These are phyloP conservation scores for Drosophila kanapiae DNA, from an alignment of 1,140 invertebrate genomes.

Conservation along the genomic window DNA sequence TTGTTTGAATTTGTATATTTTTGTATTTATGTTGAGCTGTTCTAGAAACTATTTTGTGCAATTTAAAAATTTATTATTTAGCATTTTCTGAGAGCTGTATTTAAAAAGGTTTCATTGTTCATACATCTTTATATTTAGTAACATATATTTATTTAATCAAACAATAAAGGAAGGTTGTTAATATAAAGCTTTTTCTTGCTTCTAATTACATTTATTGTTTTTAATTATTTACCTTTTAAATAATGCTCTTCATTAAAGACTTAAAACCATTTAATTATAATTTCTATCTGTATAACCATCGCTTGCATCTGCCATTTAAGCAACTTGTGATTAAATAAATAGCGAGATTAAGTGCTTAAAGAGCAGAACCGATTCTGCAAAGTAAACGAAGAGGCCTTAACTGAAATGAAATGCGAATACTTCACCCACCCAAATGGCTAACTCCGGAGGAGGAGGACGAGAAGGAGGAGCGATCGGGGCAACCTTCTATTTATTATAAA, in stretches of 20 bases:
- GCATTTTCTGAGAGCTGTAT: no score
- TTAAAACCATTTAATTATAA: background rate
- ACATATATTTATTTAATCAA: background rate
- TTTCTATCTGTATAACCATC: background rate
- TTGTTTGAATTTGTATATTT: background rate
- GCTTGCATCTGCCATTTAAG: background rate
- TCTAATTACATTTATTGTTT: background rate
- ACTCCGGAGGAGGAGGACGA: conserved; percentile 38
- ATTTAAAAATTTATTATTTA: background rate
- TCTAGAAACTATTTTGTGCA: background rate
- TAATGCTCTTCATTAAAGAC: background rate
- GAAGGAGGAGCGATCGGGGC: conserved; percentile 5
- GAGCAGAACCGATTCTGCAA: conserved; percentile 18
- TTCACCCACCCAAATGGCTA: conserved; percentile 38
- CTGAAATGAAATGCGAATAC: conserved; percentile 54
- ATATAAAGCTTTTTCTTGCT: no score
- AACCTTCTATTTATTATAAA: conserved; percentile 72
- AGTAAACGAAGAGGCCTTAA: conserved; percentile 22
- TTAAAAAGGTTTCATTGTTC: no score
- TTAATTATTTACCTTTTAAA: background rate
- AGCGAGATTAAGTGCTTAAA: conserved; percentile 62
- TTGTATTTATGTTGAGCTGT: background rate
- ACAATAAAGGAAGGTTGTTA: no score
- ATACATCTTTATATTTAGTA: background rate
- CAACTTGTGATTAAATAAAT: conserved; percentile 44